Evolutionary conservation across 2,888 invertebrate species (phyloP).

Genomic region (Cosmia trapezina): DNA sequence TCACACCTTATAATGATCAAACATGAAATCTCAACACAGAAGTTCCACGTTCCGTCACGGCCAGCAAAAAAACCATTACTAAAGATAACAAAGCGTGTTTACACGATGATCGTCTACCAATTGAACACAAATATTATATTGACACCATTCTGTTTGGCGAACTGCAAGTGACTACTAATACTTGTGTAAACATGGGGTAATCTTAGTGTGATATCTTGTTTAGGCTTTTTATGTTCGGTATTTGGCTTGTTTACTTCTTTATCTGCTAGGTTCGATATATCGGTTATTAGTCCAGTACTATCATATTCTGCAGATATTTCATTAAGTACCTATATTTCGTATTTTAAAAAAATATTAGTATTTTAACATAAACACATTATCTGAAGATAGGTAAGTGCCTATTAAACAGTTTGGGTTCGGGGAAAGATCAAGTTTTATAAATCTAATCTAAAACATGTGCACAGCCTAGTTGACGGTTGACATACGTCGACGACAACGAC

Average conservation of each 20-base stretch:
- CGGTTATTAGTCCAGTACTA: not conserved
- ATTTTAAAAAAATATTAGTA: too few species aligned
- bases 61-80: slow-evolving; percentile 58
- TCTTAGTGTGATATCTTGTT: slow-evolving; percentile 62
- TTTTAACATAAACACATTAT: too few species aligned
- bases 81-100: slow-evolving; percentile 64
- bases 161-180: slow-evolving; percentile 61
- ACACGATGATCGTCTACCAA: slow-evolving; percentile 51
- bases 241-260: slow-evolving; percentile 32
- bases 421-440: too few species aligned
- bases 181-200: slow-evolving; percentile 54
- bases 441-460: too few species aligned
- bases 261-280: slow-evolving; percentile 15
- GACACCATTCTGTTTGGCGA: slow-evolving; percentile 56
- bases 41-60: slow-evolving; percentile 44
- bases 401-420: too few species aligned
- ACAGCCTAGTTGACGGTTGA: too few species aligned
- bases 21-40: slow-evolving; percentile 22
- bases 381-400: too few species aligned
- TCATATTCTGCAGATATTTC: not conserved
- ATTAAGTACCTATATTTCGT: not conserved
- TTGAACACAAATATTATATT: slow-evolving; percentile 63
- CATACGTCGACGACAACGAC: too few species aligned
- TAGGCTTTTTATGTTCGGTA: slow-evolving; percentile 53
- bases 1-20: slow-evolving; percentile 40